Percentiles rank a stretch among this genome's conserved stretches.
Conservation (phyloP, 1,140 invertebrate species). For the Drosophila azteca region DNA sequence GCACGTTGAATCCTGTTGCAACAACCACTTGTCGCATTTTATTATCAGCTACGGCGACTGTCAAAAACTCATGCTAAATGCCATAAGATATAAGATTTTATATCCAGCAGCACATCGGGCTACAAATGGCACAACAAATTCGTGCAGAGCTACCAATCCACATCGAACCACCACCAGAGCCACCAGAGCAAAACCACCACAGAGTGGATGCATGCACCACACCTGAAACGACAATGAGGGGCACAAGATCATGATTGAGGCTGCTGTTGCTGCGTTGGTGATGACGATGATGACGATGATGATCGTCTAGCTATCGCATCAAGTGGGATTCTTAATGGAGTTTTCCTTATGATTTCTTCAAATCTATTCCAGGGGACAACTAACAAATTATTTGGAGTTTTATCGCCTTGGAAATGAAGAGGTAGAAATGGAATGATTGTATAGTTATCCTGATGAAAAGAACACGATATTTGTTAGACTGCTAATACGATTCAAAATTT, state of each 20-base stretch:
- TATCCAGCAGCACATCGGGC: conserved; percentile 50
- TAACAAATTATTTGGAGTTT: conserved; percentile 72
- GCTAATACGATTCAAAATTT: too few species aligned
- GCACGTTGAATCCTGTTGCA: conserved; percentile 27
- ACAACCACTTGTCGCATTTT: conserved; percentile 67
- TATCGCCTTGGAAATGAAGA: conserved; percentile 29
- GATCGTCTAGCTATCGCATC: conserved; percentile 40
- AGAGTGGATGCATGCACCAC: conserved; percentile 2
- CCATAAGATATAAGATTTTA: conserved; percentile 69
- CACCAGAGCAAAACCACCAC: neutral
- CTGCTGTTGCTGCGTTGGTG: neutral
- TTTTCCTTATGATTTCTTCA: conserved; percentile 67
- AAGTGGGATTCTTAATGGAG: conserved; percentile 49
- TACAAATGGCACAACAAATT: conserved; percentile 68
- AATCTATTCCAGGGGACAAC: conserved; percentile 70
- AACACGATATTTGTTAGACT: neutral
- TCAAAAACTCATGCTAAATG: conserved; percentile 66
- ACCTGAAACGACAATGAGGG: conserved; percentile 7
- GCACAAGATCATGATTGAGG: conserved; percentile 2
- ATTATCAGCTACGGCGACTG: conserved; percentile 68
- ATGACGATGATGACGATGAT: conserved; percentile 22
- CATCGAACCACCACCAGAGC: too few species aligned
- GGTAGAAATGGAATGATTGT: conserved; percentile 7
- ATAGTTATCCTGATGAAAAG: neutral
- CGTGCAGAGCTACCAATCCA: conserved; percentile 64